Evolutionary conservation across 2,888 invertebrate species (phyloP).

Genomic region (Microctonus brassicae): DNA sequence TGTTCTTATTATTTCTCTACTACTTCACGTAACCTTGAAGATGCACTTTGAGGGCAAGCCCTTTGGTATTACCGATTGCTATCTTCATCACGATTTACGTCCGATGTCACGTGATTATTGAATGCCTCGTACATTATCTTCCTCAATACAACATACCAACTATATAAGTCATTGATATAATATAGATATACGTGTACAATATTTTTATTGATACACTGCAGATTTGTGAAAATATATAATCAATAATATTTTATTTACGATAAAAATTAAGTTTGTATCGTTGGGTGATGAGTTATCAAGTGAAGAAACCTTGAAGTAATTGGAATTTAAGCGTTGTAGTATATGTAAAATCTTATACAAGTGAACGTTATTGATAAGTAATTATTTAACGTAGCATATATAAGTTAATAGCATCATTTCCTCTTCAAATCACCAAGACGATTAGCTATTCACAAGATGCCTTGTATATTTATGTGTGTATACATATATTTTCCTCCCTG

Average conservation of each 20-base stretch:
- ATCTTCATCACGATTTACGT: conserved; percentile 57
- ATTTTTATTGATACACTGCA: background rate
- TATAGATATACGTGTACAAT: background rate
- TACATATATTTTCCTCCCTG: conserved; percentile 6
- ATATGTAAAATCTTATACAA: background rate
- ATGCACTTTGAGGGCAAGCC: conserved; percentile 49
- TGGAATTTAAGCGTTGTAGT: background rate
- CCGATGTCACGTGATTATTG: conserved; percentile 49
- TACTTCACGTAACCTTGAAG: conserved; percentile 51
- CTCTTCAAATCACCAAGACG: background rate
- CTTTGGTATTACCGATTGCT: conserved; percentile 54
- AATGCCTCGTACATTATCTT: conserved; percentile 41
- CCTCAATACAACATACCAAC: conserved; percentile 14
- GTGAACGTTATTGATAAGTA: conserved; percentile 7
- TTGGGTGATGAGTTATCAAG: background rate
- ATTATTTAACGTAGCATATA: conserved; percentile 6
- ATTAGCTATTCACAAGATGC: conserved; percentile 1
- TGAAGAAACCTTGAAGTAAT: background rate
- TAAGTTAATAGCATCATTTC: conserved; percentile 6
- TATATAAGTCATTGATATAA: conserved; percentile 25
- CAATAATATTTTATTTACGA: background rate
- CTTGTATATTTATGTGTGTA: conserved; percentile 15
- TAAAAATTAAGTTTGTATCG: background rate
- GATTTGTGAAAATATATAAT: too few species aligned
- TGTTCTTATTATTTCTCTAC: conserved; percentile 1